Conservation (phyloP, 2,888 invertebrate genomes). For the Rotaria socialis region DNA sequence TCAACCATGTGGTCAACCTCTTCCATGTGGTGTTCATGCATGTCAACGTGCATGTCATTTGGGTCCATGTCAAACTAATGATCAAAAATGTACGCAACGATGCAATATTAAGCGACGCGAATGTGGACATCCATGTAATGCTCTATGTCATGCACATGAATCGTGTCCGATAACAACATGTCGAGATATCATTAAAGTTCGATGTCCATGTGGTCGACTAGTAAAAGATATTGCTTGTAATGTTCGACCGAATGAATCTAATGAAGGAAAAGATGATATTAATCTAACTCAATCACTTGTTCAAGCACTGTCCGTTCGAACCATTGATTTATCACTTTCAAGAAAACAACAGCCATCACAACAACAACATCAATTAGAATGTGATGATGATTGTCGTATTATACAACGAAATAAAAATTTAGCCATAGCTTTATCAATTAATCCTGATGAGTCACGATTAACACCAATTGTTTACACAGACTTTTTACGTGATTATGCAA, state of each 20-base stretch:
- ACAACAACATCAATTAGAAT: slow-evolving; percentile 36
- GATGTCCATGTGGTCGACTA: slow-evolving; percentile 44
- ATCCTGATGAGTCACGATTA: background rate
- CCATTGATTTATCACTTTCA: slow-evolving; percentile 39
- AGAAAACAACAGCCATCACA: slow-evolving; percentile 37
- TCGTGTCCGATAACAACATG: slow-evolving; percentile 39
- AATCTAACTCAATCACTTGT: slow-evolving; percentile 40
- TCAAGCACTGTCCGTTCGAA: slow-evolving; percentile 40
- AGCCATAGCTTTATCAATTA: slow-evolving; percentile 36
- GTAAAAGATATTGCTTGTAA: slow-evolving; percentile 40
- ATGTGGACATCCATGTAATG: slow-evolving; percentile 43
- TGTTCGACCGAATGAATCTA: slow-evolving; percentile 4
- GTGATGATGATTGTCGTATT: slow-evolving; percentile 44
- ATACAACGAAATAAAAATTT: slow-evolving; percentile 42
- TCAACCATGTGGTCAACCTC: slow-evolving; percentile 39
- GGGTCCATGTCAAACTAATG: slow-evolving; percentile 24
- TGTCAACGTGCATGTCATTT: slow-evolving; percentile 42
- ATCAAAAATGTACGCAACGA: slow-evolving; percentile 39
- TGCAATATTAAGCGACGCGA: slow-evolving; percentile 37
- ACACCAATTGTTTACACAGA: slow-evolving; percentile 40
- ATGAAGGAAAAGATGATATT: slow-evolving; percentile 20
- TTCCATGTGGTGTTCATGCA: slow-evolving; percentile 39
- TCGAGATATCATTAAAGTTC: slow-evolving; percentile 34
- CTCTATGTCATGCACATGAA: slow-evolving; percentile 32
- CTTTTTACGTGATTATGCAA: slow-evolving; percentile 41